Percentiles rank a stretch among this genome's conserved stretches.
phyloP scores from a whole-genome alignment of 2,113 vertebrate genomes.

The Crypturellus undulatus region DNA sequence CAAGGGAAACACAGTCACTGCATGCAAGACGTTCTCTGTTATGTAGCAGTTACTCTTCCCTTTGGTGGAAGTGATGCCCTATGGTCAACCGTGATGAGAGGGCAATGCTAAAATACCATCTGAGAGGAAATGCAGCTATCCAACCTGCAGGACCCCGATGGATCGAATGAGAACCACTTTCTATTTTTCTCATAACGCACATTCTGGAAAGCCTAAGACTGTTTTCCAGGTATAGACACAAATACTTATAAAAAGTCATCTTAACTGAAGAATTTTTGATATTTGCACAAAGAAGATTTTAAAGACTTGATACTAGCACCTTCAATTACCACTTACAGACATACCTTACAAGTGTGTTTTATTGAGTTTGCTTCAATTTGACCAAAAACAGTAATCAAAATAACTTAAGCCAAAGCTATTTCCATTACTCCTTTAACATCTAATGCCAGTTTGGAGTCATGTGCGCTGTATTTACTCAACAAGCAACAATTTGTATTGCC shows the following conservation, averaged over 20 bases:
- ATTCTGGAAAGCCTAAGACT: constrained; percentile 39
- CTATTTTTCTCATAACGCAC: constrained; percentile 25
- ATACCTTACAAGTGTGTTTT: neutral
- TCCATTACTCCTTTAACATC: neutral
- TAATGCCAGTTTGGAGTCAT: neutral
- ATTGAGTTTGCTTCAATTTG: constrained; percentile 8
- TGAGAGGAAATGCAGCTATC: constrained; percentile 43
- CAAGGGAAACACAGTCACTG: neutral
- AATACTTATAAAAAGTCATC: constrained; percentile 54
- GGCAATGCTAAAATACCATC: constrained; percentile 5
- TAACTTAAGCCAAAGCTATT: neutral
- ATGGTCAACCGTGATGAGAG: neutral
- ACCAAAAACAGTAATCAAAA: constrained; percentile 35
- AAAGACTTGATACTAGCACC: constrained; percentile 12
- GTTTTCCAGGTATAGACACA: constrained; percentile 53
- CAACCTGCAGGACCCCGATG: constrained; percentile 17
- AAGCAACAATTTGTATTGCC: neutral
- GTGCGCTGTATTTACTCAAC: neutral
- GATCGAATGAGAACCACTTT: constrained; percentile 23
- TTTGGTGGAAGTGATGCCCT: constrained; percentile 13
- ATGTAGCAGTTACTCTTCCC: neutral
- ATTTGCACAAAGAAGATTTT: constrained; percentile 41
- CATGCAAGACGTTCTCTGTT: neutral
- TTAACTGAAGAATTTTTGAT: constrained; percentile 47
- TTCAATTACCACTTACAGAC: constrained; percentile 42